A percentile compares a stretch with the other conserved stretches of the same genome.
Evolutionary conservation across 2,888 invertebrate genomes (phyloP).

Genomic region (Ectemnius lituratus): DNA sequence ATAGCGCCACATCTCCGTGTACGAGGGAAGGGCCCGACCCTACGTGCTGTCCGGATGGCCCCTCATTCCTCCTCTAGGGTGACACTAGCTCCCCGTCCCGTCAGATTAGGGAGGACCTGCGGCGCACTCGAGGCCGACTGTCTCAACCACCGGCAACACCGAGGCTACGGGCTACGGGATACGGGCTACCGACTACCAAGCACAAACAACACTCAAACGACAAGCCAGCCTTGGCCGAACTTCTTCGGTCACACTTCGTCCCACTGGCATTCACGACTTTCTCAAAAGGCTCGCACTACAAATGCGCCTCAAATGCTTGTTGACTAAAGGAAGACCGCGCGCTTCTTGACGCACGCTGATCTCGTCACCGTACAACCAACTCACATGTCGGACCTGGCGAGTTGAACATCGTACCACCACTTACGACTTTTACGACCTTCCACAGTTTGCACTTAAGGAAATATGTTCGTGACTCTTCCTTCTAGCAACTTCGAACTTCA

Average conservation of each 20-base stretch:
- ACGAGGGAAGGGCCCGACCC: conserved; percentile 63
- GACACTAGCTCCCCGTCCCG: conserved; percentile 11
- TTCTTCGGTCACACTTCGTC: conserved; percentile 7
- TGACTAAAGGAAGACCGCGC: neutral
- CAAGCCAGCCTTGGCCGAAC: conserved; percentile 14
- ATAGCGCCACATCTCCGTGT: conserved; percentile 66
- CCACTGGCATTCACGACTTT: conserved; percentile 41
- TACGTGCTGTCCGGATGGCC: conserved; percentile 55
- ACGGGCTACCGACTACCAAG: conserved; percentile 10
- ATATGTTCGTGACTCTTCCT: too few species aligned
- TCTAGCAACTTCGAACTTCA: too few species aligned
- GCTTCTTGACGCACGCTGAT: too few species aligned
- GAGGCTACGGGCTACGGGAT: too few species aligned
- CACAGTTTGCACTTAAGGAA: too few species aligned
- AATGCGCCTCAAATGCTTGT: conserved; percentile 14
- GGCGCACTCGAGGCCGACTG: neutral
- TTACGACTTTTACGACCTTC: too few species aligned
- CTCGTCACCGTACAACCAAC: neutral
- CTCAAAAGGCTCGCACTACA: conserved; percentile 14
- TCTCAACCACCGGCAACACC: too few species aligned
- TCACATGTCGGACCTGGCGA: conserved; percentile 32
- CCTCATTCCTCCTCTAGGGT: conserved; percentile 47
- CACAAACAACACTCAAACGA: conserved; percentile 31
- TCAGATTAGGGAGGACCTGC: conserved; percentile 27
- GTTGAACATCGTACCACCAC: conserved; percentile 33